These are phyloP conservation scores for Balaenoptera acutorostrata DNA, from an alignment of 2,113 vertebrate genomes.

Conservation along the genomic window DNA sequence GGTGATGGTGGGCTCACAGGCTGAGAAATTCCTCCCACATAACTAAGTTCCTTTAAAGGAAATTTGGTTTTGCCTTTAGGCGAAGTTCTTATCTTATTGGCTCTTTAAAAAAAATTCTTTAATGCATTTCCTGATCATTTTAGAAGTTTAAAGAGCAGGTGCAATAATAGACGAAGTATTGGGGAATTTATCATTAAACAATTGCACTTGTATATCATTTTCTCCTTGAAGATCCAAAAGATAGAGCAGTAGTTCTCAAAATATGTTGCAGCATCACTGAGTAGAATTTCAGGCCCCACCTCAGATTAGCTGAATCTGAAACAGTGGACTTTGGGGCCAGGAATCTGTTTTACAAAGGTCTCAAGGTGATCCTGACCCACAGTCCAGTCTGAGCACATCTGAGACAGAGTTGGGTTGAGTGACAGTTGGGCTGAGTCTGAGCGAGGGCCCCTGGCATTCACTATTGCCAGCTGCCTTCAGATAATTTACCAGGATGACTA, in stretches of 20 bases:
- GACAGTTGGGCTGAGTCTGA: neutral
- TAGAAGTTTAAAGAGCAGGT: neutral
- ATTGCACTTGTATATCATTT: neutral
- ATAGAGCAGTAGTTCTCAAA: neutral
- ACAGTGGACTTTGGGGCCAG: neutral
- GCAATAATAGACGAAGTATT: neutral
- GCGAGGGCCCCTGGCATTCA: neutral
- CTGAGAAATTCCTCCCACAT: neutral
- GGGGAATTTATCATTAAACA: neutral
- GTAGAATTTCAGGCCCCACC: rapidly evolving
- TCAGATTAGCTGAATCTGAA: neutral
- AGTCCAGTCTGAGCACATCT: neutral
- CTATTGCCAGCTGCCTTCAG: neutral
- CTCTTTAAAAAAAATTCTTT: neutral
- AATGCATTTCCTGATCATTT: neutral
- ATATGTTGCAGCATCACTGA: neutral
- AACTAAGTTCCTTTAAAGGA: neutral
- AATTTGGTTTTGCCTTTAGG: neutral
- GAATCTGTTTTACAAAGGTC: neutral
- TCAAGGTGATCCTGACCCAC: neutral
- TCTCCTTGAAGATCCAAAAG: neutral
- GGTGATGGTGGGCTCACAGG: neutral
- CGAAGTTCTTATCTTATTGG: neutral
- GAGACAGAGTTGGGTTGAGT: neutral
- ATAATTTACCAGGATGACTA: neutral